A percentile compares a stretch with the other conserved stretches of the same genome.
Conservation (phyloP, 2,113 vertebrate genomes). For the Stigmatopora argus region DNA sequence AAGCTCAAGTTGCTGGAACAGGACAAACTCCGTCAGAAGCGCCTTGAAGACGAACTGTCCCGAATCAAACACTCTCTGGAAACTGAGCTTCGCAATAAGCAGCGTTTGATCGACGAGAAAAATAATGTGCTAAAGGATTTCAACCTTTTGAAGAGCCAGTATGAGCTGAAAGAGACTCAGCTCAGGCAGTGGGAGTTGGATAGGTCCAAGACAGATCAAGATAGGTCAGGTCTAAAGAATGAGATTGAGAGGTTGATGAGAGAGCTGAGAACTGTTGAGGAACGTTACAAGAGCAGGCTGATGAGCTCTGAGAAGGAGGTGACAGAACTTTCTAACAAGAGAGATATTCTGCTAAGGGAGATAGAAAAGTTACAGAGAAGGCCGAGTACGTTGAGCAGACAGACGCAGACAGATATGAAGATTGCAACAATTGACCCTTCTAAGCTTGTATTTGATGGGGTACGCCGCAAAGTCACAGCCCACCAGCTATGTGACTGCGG, state of each 20-base stretch:
- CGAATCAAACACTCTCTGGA: conserved; percentile 83
- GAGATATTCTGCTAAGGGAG: conserved; percentile 78
- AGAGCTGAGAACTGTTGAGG: conserved; percentile 83
- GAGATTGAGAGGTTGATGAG: conserved; percentile 84
- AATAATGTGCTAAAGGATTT: conserved; percentile 84
- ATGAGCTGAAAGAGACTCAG: conserved; percentile 78
- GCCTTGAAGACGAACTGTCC: conserved; percentile 84
- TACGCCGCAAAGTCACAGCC: conserved; percentile 87
- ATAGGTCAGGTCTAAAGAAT: conserved; percentile 72
- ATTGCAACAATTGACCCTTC: conserved; percentile 77
- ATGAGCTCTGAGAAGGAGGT: conserved; percentile 76
- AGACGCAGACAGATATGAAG: conserved; percentile 84
- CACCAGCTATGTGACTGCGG: conserved; percentile 89
- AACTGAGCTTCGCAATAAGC: conserved; percentile 82
- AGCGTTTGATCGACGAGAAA: conserved; percentile 85
- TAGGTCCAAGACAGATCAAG: conserved; percentile 79
- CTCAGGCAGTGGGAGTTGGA: conserved; percentile 80
- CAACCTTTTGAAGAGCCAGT: conserved; percentile 85
- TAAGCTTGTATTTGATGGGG: conserved; percentile 82
- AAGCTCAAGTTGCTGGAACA: conserved; percentile 90
- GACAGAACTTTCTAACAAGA: conserved; percentile 73
- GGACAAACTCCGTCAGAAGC: conserved; percentile 78
- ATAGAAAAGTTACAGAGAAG: conserved; percentile 80
- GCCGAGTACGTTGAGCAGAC: conserved; percentile 61
- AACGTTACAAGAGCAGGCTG: conserved; percentile 76